Evolutionary conservation across 1,140 invertebrate genomes (phyloP), one percentile per base, ranked within the genome.

Genomic region (Papilio dardanus): DNA sequence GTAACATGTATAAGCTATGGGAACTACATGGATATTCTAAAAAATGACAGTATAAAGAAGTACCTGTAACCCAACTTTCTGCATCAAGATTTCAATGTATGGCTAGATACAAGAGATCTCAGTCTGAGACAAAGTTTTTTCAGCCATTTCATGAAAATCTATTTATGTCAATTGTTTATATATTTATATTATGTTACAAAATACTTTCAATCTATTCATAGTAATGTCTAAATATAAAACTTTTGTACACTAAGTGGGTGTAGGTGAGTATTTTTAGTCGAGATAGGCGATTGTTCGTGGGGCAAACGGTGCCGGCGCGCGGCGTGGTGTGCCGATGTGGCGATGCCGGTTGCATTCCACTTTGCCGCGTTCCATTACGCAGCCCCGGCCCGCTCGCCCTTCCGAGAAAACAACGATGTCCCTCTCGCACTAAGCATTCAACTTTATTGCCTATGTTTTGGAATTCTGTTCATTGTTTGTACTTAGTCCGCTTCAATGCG

Each of bases 381-480:
- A 87, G 83, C 82, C 85, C 54, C 3, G 54, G 8, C 24, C 24
- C 21, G 54, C 54, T 87, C 81, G 88, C 81, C 83, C 79, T 92
- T 92, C 90, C 81, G 83, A 91, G 90, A 92, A 92, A 88, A 81
- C 54, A 88, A 69, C 81, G 87, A 89, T 82, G 86, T 91, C 88
- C 87, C 81, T 80, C 89, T 91, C 89, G 84, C 88, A 90, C 89
- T 86, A 82, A 87, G 80, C 84, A 87, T 80, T 83, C 80, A 80
- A 85, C 78, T 86, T 88, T 89, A 88, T 88, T 91, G 86, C 87
- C 82, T 86, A 82, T 89, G 88, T 91, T 91, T 90, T 85, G 89
- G 85, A 91, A 92, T 91, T 88, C 85, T 88, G 85, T 83, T 89
- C 88, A 91, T 92, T 91, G 89, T 92, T 90, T 89, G 86, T 84